Conservation (phyloP, 2,888 invertebrate genomes). For the Cheilosia vulpina region DNA sequence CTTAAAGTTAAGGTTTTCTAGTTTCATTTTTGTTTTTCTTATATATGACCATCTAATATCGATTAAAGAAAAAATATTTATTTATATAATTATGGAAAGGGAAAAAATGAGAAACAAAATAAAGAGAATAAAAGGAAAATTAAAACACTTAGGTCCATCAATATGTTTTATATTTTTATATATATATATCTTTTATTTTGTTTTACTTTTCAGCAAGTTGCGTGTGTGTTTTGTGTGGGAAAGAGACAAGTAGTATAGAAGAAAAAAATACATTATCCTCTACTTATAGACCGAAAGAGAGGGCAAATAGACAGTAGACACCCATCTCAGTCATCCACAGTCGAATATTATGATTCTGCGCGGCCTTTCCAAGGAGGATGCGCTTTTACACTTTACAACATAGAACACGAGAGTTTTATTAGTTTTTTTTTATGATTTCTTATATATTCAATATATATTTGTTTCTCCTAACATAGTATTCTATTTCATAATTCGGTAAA, state of each 20-base stretch:
- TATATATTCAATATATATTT: conserved; percentile 33
- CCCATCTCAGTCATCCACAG: background rate
- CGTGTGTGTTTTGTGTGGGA: background rate
- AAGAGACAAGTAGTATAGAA: conserved; percentile 16
- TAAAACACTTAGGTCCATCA: conserved; percentile 39
- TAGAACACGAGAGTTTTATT: conserved; percentile 47
- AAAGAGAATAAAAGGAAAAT: conserved; percentile 12
- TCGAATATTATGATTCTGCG: background rate
- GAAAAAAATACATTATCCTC: conserved; percentile 17
- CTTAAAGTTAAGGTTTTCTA: conserved; percentile 57
- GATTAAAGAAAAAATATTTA: conserved; percentile 53
- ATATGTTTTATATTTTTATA: conserved; percentile 2
- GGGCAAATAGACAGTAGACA: background rate
- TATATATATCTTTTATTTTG: background rate
- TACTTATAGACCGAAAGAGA: conserved; percentile 11
- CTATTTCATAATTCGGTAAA: conserved; percentile 9
- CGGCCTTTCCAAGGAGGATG: conserved; percentile 1
- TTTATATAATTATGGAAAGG: conserved; percentile 36
- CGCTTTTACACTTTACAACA: conserved; percentile 55
- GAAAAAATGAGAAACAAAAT: conserved; percentile 13
- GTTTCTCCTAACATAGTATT: conserved; percentile 22
- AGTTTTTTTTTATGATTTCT: conserved; percentile 25
- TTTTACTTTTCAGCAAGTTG: conserved; percentile 31
- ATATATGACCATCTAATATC: conserved; percentile 54
- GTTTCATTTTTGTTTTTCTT: conserved; percentile 31